Evolutionary conservation across 1,140 invertebrate genomes (phyloP).

Genomic region (Bombus terrestris): DNA sequence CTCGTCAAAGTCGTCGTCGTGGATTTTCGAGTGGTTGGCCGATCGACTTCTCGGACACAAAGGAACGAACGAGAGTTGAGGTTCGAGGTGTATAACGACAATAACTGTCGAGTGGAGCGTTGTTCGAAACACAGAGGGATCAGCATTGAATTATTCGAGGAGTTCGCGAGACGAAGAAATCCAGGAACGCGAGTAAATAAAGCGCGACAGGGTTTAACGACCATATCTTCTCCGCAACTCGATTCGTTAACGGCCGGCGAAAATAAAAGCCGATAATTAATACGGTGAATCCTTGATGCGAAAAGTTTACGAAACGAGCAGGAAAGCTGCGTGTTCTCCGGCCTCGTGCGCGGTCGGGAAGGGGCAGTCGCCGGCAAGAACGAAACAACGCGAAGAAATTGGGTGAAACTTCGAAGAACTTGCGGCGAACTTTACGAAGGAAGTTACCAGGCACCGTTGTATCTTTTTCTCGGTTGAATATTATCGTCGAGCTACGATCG

Average conservation of each 20-base stretch:
- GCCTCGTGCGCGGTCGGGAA: not conserved
- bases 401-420: slow-evolving; percentile 17
- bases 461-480: not conserved
- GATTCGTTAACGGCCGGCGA: too few species aligned
- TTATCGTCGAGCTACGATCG: slow-evolving; percentile 2
- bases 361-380: not conserved
- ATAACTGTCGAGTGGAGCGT: slow-evolving; percentile 1
- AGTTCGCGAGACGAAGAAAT: not conserved
- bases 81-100: not conserved
- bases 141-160: not conserved
- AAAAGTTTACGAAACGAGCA: not conserved
- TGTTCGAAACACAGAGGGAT: not conserved
- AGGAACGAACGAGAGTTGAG: not conserved
- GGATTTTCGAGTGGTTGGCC: slow-evolving; percentile 47
- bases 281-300: not conserved
- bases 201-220: not conserved
- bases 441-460: not conserved
- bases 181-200: not conserved
- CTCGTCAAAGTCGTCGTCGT: slow-evolving; percentile 48
- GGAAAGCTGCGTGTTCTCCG: not conserved
- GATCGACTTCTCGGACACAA: slow-evolving; percentile 28
- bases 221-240: too few species aligned
- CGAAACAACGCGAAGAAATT: slow-evolving; percentile 29
- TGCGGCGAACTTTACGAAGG: not conserved
- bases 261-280: slow-evolving; percentile 15